Evolutionary conservation across 1,140 invertebrate species (phyloP).

Genomic region (Drosophila pectinifera): DNA sequence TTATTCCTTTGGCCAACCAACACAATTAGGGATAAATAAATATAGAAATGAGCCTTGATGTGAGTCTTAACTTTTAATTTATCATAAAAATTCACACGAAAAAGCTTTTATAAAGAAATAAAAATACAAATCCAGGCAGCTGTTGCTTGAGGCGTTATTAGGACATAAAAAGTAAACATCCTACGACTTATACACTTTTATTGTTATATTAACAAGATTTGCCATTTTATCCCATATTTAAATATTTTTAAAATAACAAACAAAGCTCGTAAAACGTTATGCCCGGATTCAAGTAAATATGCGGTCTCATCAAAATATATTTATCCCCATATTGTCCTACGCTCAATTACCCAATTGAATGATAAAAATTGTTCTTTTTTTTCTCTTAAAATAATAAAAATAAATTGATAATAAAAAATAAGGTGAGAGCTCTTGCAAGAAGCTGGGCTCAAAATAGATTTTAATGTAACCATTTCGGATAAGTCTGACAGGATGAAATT

Average conservation of each 20-base stretch:
- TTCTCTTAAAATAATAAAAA: not conserved
- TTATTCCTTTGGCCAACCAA: constrained; percentile 16
- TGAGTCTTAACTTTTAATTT: not conserved
- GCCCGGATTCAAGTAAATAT: constrained; percentile 5
- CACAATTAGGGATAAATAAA: constrained; percentile 40
- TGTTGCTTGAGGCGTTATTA: not conserved
- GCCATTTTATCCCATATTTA: not conserved
- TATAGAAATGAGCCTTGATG: not conserved
- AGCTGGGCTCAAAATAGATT: not conserved
- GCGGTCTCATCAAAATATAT: constrained; percentile 15
- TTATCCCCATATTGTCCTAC: constrained; percentile 10
- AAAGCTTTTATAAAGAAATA: constrained; percentile 5
- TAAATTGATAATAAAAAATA: constrained; percentile 11
- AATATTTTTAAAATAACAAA: not conserved
- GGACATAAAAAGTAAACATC: not conserved
- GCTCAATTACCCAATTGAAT: constrained; percentile 22
- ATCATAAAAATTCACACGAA: constrained; percentile 2
- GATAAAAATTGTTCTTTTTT: constrained; percentile 14
- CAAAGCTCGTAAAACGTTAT: constrained; percentile 17
- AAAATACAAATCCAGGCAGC: not conserved
- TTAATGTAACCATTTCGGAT: constrained; percentile 8
- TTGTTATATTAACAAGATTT: constrained; percentile 1
- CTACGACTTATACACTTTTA: not conserved
- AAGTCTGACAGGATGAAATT: constrained; percentile 9
- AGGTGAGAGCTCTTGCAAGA: not conserved